Percentiles rank a stretch among this genome's conserved stretches.
Evolutionary conservation across 1,140 invertebrate species (phyloP).

Genomic region (Leptopilina boulardi): DNA sequence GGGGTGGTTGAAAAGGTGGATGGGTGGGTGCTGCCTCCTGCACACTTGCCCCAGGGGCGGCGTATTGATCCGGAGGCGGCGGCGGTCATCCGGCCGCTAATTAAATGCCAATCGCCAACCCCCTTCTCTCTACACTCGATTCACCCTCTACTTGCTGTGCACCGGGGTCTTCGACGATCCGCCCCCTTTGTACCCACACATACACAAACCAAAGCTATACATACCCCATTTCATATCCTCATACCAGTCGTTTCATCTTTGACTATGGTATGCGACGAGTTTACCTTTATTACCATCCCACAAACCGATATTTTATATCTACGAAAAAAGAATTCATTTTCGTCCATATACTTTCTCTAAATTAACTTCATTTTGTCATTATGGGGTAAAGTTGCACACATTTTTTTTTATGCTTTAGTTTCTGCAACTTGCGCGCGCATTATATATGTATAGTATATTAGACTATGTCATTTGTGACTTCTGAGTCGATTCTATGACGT

Average conservation of each 20-base stretch:
- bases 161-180: constrained; percentile 55
- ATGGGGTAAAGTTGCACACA: too few relatives aligned
- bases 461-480: too few relatives aligned
- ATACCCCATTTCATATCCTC: constrained; percentile 38
- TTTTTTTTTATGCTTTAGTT: too few relatives aligned
- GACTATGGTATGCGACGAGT: constrained; percentile 32
- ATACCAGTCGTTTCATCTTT: constrained; percentile 28
- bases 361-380: too few relatives aligned
- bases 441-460: too few relatives aligned
- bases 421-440: too few relatives aligned
- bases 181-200: constrained; percentile 47
- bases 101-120: constrained; percentile 76
- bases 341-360: too few relatives aligned
- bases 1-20: constrained; percentile 47
- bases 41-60: constrained; percentile 69
- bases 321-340: too few relatives aligned
- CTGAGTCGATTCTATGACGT: too few relatives aligned
- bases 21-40: constrained; percentile 64
- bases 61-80: constrained; percentile 60
- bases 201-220: constrained; percentile 48
- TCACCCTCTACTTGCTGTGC: constrained; percentile 54
- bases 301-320: constrained; percentile 9
- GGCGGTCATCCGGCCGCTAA: constrained; percentile 75
- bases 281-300: constrained; percentile 32
- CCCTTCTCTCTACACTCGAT: constrained; percentile 58